Conservation (phyloP, 2,888 invertebrate species). For the Gari tellinella region DNA sequence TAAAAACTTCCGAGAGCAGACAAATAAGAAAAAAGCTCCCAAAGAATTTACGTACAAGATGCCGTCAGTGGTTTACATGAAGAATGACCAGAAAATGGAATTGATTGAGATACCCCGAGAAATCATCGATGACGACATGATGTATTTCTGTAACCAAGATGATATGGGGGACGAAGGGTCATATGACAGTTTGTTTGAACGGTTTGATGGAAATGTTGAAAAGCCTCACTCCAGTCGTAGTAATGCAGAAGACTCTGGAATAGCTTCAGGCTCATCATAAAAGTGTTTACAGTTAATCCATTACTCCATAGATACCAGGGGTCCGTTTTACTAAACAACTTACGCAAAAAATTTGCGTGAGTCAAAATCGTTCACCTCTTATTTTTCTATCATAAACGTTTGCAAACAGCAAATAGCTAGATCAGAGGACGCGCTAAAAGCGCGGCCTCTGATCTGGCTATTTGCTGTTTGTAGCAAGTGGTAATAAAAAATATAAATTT, state of each 20-base stretch:
- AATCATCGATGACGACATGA: constrained; percentile 57
- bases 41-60: constrained; percentile 54
- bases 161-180: constrained; percentile 41
- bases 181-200: constrained; percentile 44
- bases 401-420: too few species aligned
- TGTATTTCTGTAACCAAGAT: constrained; percentile 57
- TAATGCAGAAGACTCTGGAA: constrained; percentile 28
- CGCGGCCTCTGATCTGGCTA: too few species aligned
- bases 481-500: too few species aligned
- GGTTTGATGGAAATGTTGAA: constrained; percentile 24
- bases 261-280: constrained; percentile 3
- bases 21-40: neutral
- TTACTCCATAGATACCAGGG: too few species aligned
- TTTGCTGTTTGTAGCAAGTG: too few species aligned
- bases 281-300: too few species aligned
- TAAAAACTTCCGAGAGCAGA: neutral
- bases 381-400: too few species aligned
- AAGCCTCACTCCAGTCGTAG: neutral
- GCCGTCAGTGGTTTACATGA: constrained; percentile 58
- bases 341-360: too few species aligned
- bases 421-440: too few species aligned
- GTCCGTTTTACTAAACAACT: too few species aligned
- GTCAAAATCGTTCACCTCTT: too few species aligned
- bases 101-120: constrained; percentile 46
- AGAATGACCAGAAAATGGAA: constrained; percentile 57